Conservation (phyloP, 2,113 vertebrate genomes). For the Dascyllus trimaculatus region DNA sequence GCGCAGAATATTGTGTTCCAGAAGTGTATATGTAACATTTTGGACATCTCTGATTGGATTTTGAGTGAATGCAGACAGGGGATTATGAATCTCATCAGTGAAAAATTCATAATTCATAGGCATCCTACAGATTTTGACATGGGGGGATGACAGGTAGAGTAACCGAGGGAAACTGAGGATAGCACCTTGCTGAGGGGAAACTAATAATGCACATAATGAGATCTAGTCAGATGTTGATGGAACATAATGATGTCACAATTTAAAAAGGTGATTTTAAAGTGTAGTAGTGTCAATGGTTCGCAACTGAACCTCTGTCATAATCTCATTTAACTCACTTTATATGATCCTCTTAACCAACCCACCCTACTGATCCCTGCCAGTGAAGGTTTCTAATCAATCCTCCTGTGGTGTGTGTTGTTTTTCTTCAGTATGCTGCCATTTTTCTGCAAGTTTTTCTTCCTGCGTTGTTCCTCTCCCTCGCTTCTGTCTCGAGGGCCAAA, state of each 20-base stretch:
- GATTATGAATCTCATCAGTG: constrained; percentile 31
- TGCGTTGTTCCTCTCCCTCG: constrained; percentile 26
- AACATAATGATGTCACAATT: background rate
- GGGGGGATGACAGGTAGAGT: background rate
- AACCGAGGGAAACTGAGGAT: background rate
- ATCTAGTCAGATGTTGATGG: background rate
- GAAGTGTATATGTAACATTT: background rate
- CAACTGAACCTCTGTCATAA: constrained; percentile 13
- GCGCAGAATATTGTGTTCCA: background rate
- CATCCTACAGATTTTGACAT: constrained; percentile 1
- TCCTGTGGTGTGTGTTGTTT: constrained; percentile 27
- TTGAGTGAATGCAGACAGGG: background rate
- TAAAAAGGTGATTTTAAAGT: background rate
- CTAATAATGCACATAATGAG: background rate
- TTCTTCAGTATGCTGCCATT: constrained; percentile 17
- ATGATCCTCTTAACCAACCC: constrained; percentile 54
- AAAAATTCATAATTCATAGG: background rate
- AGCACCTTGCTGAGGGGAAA: background rate
- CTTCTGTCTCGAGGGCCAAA: constrained; percentile 17
- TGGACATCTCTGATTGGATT: constrained; percentile 33
- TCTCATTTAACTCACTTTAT: constrained; percentile 49
- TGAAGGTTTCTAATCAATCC: constrained; percentile 53
- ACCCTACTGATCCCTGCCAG: constrained; percentile 40
- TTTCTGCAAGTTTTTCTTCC: constrained; percentile 34
- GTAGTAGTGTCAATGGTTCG: constrained; percentile 2